Conservation (phyloP, 2,888 invertebrate species). For the Phlogophora meticulosa region DNA sequence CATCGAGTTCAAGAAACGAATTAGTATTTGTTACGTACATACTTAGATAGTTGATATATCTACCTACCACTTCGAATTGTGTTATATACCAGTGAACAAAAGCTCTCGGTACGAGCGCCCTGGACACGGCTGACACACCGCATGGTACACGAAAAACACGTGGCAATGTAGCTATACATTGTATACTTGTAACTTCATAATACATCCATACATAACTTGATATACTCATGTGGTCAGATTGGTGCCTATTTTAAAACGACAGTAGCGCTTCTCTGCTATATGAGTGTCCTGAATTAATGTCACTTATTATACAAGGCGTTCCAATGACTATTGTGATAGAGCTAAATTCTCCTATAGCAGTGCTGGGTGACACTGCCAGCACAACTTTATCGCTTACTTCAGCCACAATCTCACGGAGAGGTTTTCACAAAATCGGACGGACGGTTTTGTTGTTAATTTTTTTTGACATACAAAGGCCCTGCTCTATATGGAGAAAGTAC, state of each 20-base stretch:
- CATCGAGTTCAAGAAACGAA: constrained; percentile 67
- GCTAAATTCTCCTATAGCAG: background rate
- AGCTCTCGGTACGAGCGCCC: constrained; percentile 53
- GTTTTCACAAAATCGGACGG: too few relatives aligned
- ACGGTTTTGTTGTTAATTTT: background rate
- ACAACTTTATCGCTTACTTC: too few relatives aligned
- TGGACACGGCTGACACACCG: constrained; percentile 26
- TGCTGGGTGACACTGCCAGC: too few relatives aligned
- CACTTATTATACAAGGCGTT: background rate
- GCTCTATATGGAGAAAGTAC: constrained; percentile 32
- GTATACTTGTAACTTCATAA: constrained; percentile 30
- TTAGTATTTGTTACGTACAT: constrained; percentile 62
- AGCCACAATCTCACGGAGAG: too few relatives aligned
- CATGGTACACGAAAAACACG: constrained; percentile 40
- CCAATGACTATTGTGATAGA: background rate
- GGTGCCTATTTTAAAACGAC: constrained; percentile 14
- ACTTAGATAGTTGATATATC: constrained; percentile 2
- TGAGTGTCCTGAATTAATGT: too few relatives aligned
- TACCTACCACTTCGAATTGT: constrained; percentile 11
- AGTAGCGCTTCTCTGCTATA: too few relatives aligned
- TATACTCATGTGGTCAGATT: constrained; percentile 5
- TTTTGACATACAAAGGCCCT: background rate
- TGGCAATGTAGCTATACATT: constrained; percentile 46
- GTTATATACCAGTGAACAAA: constrained; percentile 35
- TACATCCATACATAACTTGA: constrained; percentile 26